Conservation (phyloP, 2,113 vertebrate genomes). For the Chelonoidis abingdonii region DNA sequence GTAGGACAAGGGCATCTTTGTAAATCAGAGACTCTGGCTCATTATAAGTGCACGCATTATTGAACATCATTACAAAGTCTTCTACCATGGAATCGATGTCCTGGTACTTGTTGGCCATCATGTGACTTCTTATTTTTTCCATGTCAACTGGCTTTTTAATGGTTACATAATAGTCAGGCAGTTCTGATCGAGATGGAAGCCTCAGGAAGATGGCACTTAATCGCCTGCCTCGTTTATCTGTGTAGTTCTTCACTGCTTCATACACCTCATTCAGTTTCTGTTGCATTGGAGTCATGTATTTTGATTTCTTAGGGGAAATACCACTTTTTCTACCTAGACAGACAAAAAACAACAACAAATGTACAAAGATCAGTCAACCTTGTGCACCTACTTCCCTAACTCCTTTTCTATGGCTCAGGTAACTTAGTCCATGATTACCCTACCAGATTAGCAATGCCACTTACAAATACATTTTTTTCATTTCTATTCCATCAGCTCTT, state of each 20-base stretch:
- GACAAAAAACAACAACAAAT: background rate
- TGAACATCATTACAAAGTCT: conserved; percentile 99
- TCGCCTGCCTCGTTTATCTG: conserved; percentile 96
- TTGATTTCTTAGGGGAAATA: conserved; percentile 95
- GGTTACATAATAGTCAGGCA: conserved; percentile 98
- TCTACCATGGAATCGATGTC: conserved; percentile 98
- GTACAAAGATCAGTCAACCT: rapidly evolving
- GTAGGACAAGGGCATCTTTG: conserved; percentile 95
- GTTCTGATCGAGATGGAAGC: conserved; percentile 95
- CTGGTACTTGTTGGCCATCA: conserved; percentile 99
- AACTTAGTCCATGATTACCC: background rate
- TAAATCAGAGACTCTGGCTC: conserved; percentile 98
- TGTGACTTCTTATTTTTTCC: conserved; percentile 98
- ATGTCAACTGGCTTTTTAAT: conserved; percentile 99
- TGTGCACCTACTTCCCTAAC: background rate
- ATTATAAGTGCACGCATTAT: conserved; percentile 98
- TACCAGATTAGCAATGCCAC: background rate
- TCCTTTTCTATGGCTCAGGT: background rate
- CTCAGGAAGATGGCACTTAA: conserved; percentile 97
- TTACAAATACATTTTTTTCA: background rate
- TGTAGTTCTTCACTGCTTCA: conserved; percentile 97
- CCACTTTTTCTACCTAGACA: conserved; percentile 93
- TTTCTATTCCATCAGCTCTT: background rate
- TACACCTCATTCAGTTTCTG: conserved; percentile 98
- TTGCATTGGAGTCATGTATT: conserved; percentile 97